Conservation (phyloP, 2,888 invertebrate species). For the Nomada flava region DNA sequence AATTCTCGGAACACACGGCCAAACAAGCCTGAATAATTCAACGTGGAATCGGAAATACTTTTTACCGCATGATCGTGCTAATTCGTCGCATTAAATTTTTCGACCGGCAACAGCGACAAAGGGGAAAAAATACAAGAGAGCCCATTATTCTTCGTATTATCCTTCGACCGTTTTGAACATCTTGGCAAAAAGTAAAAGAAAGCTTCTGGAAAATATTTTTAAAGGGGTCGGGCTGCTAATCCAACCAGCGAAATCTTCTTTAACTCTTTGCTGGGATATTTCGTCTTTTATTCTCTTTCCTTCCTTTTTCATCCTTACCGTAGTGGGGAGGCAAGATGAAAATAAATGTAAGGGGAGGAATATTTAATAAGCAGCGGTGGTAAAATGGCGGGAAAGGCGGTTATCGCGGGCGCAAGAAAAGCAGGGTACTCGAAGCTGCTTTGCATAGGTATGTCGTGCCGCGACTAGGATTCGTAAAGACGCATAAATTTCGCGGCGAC, state of each 20-base stretch:
- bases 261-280: neutral
- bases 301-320: neutral
- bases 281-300: too few species aligned
- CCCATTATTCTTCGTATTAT: neutral
- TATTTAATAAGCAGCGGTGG: conserved; percentile 31
- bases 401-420: conserved; percentile 31
- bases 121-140: neutral
- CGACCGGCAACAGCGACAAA: neutral
- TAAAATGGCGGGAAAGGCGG: conserved; percentile 37
- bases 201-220: too few species aligned
- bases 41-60: conserved; percentile 22
- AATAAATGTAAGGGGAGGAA: neutral
- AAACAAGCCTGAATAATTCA: conserved; percentile 34
- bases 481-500: conserved; percentile 60
- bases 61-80: conserved; percentile 19
- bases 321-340: neutral
- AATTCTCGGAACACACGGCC: conserved; percentile 27
- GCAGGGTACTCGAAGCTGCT: conserved; percentile 57
- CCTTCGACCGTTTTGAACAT: neutral
- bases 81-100: conserved; percentile 3
- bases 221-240: too few species aligned
- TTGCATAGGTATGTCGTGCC: conserved; percentile 59
- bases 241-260: too few species aligned
- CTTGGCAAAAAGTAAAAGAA: neutral
- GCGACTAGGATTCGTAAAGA: conserved; percentile 60